phyloP scores from a whole-genome alignment of 92 coral and sea anemone genomes.

The Epizoanthus ramosus region DNA sequence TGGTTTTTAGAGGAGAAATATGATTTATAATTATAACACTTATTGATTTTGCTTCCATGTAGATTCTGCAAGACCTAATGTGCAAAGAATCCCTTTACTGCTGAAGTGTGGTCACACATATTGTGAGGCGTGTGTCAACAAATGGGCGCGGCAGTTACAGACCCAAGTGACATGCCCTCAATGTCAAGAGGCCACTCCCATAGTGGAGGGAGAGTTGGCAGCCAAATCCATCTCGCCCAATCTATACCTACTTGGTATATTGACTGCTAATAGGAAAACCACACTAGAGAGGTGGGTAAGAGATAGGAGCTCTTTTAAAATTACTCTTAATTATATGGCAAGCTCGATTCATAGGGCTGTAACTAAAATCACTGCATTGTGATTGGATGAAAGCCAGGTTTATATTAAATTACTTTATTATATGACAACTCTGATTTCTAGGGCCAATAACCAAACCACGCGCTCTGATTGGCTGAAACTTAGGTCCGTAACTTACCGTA shows the following conservation, averaged over 20 bases:
- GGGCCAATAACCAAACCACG: too few relatives aligned
- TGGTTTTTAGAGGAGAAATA: too few relatives aligned
- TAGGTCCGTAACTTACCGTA: too few relatives aligned
- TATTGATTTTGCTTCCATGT: background rate
- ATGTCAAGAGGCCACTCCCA: conserved; percentile 64
- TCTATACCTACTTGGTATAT: conserved; percentile 77
- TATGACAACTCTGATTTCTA: too few relatives aligned
- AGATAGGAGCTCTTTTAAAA: too few relatives aligned
- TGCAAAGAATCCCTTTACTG: conserved; percentile 74
- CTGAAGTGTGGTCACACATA: conserved; percentile 93
- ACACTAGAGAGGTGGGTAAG: conserved; percentile 64
- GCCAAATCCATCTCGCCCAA: conserved; percentile 73
- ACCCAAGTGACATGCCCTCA: conserved; percentile 78
- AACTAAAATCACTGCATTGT: too few relatives aligned
- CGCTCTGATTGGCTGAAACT: too few relatives aligned
- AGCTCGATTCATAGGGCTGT: too few relatives aligned
- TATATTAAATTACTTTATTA: too few relatives aligned
- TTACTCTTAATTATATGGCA: too few relatives aligned
- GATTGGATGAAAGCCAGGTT: too few relatives aligned
- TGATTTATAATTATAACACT: background rate
- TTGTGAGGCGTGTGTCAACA: conserved; percentile 85
- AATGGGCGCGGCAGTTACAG: conserved; percentile 73
- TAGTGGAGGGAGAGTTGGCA: conserved; percentile 77
- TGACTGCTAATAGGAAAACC: conserved; percentile 72
- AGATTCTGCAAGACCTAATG: conserved; percentile 70